These are phyloP conservation scores for Brachyalestes nurse DNA, from an alignment of 2,797 vertebrate genomes.

Conservation along the genomic window DNA sequence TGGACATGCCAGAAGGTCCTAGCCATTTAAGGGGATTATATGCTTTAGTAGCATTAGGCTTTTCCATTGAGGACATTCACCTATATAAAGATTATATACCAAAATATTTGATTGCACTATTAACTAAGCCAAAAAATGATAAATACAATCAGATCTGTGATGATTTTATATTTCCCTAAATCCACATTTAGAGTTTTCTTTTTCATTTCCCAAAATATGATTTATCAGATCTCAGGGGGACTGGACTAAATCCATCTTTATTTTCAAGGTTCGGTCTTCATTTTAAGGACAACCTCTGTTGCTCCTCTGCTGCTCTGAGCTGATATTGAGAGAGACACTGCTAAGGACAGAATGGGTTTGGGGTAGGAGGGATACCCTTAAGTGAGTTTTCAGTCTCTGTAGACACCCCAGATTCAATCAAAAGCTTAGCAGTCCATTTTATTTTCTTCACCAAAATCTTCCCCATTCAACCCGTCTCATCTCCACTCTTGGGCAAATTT, in stretches of 20 bases:
- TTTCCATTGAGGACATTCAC: not conserved
- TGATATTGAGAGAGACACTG: slow-evolving; percentile 78
- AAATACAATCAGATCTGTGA: slow-evolving; percentile 73
- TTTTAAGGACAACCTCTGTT: slow-evolving; percentile 69
- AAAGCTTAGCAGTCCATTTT: slow-evolving; percentile 80
- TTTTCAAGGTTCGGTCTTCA: slow-evolving; percentile 75
- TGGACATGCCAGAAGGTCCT: not conserved
- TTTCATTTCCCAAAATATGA: slow-evolving; percentile 74
- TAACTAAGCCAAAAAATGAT: slow-evolving; percentile 69
- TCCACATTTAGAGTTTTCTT: slow-evolving; percentile 77
- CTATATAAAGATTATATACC: not conserved
- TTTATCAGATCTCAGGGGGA: slow-evolving; percentile 75
- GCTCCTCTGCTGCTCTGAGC: slow-evolving; percentile 73
- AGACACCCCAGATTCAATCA: slow-evolving; percentile 78
- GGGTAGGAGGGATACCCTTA: slow-evolving; percentile 67
- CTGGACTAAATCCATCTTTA: slow-evolving; percentile 76
- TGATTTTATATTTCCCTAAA: slow-evolving; percentile 74
- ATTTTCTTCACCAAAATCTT: slow-evolving; percentile 58
- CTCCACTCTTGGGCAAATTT: slow-evolving; percentile 27
- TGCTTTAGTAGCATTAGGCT: not conserved
- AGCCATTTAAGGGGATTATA: not conserved
- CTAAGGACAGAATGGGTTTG: slow-evolving; percentile 59
- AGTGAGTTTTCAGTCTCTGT: slow-evolving; percentile 79
- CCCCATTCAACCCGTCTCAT: slow-evolving; percentile 38
- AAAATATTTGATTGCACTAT: slow-evolving; percentile 51